A percentile compares a stretch with the other conserved stretches of the same genome.
These are phyloP conservation scores for Rhabdornis inornatus DNA, from an alignment of 2,113 vertebrate genomes.

Conservation along the genomic window DNA sequence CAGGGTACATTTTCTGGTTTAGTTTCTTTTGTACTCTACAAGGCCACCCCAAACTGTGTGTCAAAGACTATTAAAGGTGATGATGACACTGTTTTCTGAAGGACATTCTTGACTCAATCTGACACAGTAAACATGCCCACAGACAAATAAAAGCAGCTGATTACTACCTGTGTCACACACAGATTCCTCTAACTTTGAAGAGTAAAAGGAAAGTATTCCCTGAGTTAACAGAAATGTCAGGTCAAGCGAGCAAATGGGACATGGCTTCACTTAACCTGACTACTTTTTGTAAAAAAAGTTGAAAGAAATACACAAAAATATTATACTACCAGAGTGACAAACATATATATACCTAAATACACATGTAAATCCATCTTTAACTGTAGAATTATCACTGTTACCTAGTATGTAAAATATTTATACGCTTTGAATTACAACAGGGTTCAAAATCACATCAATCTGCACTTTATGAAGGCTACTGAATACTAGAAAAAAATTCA, in stretches of 20 bases:
- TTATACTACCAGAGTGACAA: background rate
- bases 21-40: background rate
- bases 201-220: background rate
- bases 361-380: background rate
- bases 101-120: background rate
- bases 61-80: background rate
- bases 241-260: background rate
- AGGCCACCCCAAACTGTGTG: background rate
- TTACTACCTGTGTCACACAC: background rate
- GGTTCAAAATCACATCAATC: background rate
- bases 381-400: background rate
- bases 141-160: background rate
- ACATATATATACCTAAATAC: background rate
- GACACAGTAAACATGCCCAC: background rate
- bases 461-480: background rate
- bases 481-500: background rate
- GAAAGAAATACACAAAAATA: background rate
- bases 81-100: background rate
- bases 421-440: background rate
- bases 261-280: rapidly evolving
- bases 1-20: background rate
- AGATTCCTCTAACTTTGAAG: background rate
- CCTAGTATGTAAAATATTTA: background rate
- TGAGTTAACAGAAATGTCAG: background rate
- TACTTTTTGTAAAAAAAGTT: background rate